Conservation (phyloP, 2,888 invertebrate species). For the Nebria brevicollis region DNA sequence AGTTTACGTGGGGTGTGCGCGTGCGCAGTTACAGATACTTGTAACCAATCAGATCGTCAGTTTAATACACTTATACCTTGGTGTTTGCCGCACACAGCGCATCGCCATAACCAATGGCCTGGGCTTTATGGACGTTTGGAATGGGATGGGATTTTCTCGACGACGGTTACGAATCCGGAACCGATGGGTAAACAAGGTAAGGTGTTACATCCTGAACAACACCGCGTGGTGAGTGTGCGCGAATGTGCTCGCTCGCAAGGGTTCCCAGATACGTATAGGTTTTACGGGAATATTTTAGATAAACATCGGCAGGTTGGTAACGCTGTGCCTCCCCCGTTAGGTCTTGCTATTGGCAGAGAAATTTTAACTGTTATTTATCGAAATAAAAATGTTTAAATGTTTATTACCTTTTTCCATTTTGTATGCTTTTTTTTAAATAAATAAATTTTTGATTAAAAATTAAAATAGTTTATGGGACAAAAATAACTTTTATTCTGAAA, state of each 20-base stretch:
- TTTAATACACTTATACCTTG: slow-evolving; percentile 87
- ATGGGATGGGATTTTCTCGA: slow-evolving; percentile 87
- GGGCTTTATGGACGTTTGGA: slow-evolving; percentile 84
- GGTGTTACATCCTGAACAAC: slow-evolving; percentile 83
- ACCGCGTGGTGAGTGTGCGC: slow-evolving; percentile 84
- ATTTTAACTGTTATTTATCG: slow-evolving; percentile 67
- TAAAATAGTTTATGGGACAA: background rate
- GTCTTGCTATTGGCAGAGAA: slow-evolving; percentile 79
- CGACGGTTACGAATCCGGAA: slow-evolving; percentile 87
- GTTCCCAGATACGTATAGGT: slow-evolving; percentile 80
- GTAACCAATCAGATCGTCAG: slow-evolving; percentile 78
- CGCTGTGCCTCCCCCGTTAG: slow-evolving; percentile 87
- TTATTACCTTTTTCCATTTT: background rate
- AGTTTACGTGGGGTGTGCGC: slow-evolving; percentile 76
- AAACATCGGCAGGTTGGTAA: slow-evolving; percentile 88
- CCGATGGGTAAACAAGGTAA: slow-evolving; percentile 92
- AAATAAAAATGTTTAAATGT: background rate
- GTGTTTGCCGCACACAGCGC: slow-evolving; percentile 89
- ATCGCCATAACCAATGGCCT: slow-evolving; percentile 87
- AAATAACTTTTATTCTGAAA: background rate
- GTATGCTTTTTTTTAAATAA: background rate
- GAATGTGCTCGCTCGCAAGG: slow-evolving; percentile 90
- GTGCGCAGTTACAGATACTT: slow-evolving; percentile 73
- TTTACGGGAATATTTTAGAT: slow-evolving; percentile 79
- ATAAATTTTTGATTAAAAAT: too few relatives aligned